phyloP scores from a whole-genome alignment of 2,113 vertebrate genomes.

The Dendrocopos noguchii region DNA sequence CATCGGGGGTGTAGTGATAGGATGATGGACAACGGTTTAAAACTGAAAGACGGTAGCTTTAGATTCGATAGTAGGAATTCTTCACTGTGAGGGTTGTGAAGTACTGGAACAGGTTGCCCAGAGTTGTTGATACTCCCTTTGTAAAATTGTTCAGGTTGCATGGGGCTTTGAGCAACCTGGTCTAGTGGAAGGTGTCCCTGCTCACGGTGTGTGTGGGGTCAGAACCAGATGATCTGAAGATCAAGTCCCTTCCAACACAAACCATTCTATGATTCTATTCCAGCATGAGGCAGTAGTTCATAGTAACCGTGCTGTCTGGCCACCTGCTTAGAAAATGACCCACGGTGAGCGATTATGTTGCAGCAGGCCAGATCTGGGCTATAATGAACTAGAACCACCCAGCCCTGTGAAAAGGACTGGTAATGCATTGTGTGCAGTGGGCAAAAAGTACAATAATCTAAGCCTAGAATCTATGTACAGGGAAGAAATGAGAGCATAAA shows the following conservation, averaged over 20 bases:
- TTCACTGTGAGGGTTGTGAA: background rate
- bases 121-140: background rate
- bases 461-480: background rate
- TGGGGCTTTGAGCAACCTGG: background rate
- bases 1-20: background rate
- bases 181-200: background rate
- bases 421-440: rapidly evolving
- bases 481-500: background rate
- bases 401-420: background rate
- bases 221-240: background rate
- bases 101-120: background rate
- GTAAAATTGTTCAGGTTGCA: background rate
- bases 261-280: background rate
- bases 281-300: rapidly evolving
- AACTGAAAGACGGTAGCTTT: background rate
- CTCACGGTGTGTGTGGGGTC: background rate
- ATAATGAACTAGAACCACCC: background rate
- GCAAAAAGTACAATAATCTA: background rate
- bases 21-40: background rate
- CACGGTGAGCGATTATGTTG: rapidly evolving
- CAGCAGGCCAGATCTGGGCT: background rate
- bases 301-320: background rate
- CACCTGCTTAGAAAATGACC: background rate
- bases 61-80: background rate
- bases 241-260: background rate